phyloP scores from a whole-genome alignment of 2,888 invertebrate genomes.

The Eutolmus rufibarbis region DNA sequence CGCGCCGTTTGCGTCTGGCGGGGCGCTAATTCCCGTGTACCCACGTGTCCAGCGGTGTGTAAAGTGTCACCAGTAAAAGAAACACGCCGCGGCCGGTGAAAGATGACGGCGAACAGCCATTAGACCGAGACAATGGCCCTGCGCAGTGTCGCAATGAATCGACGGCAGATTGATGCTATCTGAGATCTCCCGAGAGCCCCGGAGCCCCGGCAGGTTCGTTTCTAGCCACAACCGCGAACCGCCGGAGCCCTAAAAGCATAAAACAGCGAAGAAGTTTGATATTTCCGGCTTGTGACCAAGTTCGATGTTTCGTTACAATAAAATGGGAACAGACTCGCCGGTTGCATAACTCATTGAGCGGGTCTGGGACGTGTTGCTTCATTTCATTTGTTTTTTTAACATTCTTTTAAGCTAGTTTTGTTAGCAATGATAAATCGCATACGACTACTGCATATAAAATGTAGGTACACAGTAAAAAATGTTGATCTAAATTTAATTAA shows the following conservation, averaged over 20 bases:
- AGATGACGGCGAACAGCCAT: slow-evolving; percentile 22
- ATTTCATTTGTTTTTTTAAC: neutral
- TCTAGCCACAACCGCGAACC: neutral
- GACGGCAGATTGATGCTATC: neutral
- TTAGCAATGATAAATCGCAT: too few relatives aligned
- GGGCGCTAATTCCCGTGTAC: slow-evolving; percentile 30
- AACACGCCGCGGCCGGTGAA: neutral
- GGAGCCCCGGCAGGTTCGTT: neutral
- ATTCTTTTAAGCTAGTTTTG: neutral
- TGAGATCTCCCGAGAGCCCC: neutral
- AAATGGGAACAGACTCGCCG: neutral
- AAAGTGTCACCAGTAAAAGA: slow-evolving; percentile 35
- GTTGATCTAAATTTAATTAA: too few relatives aligned
- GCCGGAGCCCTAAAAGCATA: neutral
- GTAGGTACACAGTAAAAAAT: too few relatives aligned
- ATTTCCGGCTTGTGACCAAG: neutral
- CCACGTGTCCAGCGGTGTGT: slow-evolving; percentile 30
- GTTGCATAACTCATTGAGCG: neutral
- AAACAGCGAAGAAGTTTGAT: neutral
- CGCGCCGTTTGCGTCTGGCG: slow-evolving; percentile 5
- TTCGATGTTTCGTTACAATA: neutral
- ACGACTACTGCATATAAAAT: too few relatives aligned
- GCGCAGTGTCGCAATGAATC: slow-evolving; percentile 15
- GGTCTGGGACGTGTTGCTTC: neutral
- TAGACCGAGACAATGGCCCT: slow-evolving; percentile 16